These are phyloP conservation scores for Dendrophyllia cribrosa DNA, from an alignment of 64 coral and sea anemone species.

Conservation along the genomic window DNA sequence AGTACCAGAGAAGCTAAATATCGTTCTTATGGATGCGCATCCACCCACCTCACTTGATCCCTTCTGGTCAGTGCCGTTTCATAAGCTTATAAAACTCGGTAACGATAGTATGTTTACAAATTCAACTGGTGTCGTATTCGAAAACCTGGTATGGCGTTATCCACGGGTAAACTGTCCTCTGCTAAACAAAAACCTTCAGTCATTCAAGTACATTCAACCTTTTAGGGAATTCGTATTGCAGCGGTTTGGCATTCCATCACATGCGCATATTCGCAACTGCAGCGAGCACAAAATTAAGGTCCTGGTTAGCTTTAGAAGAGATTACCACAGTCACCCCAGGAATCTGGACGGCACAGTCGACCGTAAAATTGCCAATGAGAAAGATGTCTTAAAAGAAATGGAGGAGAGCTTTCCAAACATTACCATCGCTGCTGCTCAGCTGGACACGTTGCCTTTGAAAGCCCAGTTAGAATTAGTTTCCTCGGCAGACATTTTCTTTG, in stretches of 20 bases:
- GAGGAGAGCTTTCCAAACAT: not conserved
- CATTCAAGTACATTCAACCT: not conserved
- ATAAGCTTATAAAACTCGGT: constrained; percentile 14
- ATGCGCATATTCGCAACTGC: not conserved
- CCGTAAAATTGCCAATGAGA: constrained; percentile 22
- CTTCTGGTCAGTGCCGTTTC: constrained; percentile 22
- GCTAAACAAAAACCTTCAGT: not conserved
- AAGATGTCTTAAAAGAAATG: constrained; percentile 27
- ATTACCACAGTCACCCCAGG: constrained; percentile 30
- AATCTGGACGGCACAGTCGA: not conserved
- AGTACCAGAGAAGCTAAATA: constrained; percentile 40
- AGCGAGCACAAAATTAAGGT: not conserved
- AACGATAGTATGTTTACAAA: not conserved
- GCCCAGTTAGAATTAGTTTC: constrained; percentile 9
- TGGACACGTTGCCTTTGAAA: constrained; percentile 6
- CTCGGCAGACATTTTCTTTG: constrained; percentile 33
- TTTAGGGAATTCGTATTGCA: not conserved
- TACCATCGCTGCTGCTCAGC: not conserved
- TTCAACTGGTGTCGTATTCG: constrained; percentile 9
- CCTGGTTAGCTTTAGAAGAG: constrained; percentile 8
- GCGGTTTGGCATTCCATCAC: not conserved
- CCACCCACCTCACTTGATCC: constrained; percentile 21
- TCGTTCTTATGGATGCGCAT: constrained; percentile 26
- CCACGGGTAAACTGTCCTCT: not conserved
- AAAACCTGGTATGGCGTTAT: constrained; percentile 5